These are phyloP conservation scores for Amphibalanus amphitrite DNA, from an alignment of 1,140 invertebrate genomes.

Conservation along the genomic window DNA sequence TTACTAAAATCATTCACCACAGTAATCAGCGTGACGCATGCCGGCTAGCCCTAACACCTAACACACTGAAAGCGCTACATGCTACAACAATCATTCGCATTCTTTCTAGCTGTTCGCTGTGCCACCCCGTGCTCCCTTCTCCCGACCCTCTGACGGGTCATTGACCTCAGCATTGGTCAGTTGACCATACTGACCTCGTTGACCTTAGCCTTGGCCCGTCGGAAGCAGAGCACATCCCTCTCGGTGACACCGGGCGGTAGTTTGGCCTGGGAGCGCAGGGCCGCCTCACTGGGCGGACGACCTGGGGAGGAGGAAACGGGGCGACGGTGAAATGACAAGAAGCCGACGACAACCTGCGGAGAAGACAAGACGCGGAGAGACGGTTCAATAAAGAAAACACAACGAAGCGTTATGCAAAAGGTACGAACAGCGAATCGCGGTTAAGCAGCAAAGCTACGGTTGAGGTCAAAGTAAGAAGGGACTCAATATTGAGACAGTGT, in stretches of 20 bases:
- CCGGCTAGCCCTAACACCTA: not conserved
- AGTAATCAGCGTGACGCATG: too few relatives aligned
- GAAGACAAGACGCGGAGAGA: too few relatives aligned
- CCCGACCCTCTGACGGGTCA: not conserved
- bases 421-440: too few relatives aligned
- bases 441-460: too few relatives aligned
- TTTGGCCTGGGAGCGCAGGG: not conserved
- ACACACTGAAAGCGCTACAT: slow-evolving; percentile 3
- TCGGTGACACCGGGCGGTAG: slow-evolving; percentile 73
- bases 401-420: too few relatives aligned
- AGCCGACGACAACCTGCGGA: too few relatives aligned
- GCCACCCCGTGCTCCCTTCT: not conserved
- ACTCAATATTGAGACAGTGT: too few relatives aligned
- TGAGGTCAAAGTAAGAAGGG: too few relatives aligned
- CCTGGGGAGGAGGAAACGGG: not conserved
- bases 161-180: too few relatives aligned
- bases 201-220: slow-evolving; percentile 56
- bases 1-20: too few relatives aligned
- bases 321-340: too few relatives aligned
- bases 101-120: not conserved
- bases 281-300: not conserved
- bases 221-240: slow-evolving; percentile 70
- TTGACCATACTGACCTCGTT: slow-evolving; percentile 26
- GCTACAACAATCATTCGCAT: not conserved
- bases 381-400: too few relatives aligned